Base-by-base conservation (phyloP, 2,888 invertebrate species). In the Chorisops tibialis region DNA sequence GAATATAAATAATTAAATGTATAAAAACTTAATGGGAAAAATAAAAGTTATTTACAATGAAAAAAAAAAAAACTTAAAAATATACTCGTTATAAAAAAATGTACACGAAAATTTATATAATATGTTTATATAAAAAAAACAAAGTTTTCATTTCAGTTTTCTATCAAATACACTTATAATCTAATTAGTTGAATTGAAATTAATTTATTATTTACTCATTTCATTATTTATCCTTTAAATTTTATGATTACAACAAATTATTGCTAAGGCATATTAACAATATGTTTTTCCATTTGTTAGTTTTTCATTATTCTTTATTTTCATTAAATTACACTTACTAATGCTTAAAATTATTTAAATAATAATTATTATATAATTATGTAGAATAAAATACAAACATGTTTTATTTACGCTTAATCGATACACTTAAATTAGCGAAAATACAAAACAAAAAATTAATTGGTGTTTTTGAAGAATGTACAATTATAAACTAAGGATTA, bases 1-100 rank as follows among this genome's bases (percentile, higher is more conserved):
- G 67, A 68, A 68, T 67, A 68, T 67, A 68, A 68, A 68, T 68
- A 67, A 68, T 64, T 66, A 62, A 62, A 51, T 59, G 22, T 51
- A 41, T 43, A 50, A 48, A 56, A 56, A 56, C 43, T 54, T 30
- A 43, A 56, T 45, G 45, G 24, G 30, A 56, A 16, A 30, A 60
- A 49, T 30, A 30, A 39, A 60, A 49, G 30, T 49, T 60, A 60
- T 60, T 60, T 60, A 60, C 59, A 60, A 50, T 41, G 47, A 38
- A 48, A 45, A 45, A 5, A 41, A 38, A 52, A 22, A 37, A 50
- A 16, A 54, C 21, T 54, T 41, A 21, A 54, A 12, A 21, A 52
- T n/a, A 35, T 30, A 35, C 30, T 35, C 19, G 5, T 30, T 30
- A 30, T 30, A 30, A 30, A 30, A 30, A 30, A 30, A 30, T 30